phyloP scores from a whole-genome alignment of 1,140 invertebrate genomes.

The Lepidurus arcticus region DNA sequence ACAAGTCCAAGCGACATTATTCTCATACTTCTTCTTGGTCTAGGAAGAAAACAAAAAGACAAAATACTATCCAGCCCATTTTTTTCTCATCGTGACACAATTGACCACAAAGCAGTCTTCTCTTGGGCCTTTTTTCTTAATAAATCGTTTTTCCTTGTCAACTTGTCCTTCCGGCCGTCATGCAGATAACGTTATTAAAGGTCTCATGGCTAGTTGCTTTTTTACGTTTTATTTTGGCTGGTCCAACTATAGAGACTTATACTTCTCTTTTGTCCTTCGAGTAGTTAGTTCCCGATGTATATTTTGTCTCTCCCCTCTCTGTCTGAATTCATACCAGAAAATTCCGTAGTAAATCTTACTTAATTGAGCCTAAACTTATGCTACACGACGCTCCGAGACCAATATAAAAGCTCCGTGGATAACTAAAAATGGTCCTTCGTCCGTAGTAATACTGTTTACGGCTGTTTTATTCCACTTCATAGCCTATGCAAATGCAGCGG shows the following conservation, averaged over 20 bases:
- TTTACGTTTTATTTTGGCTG: background rate
- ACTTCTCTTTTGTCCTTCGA: background rate
- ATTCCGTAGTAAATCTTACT: background rate
- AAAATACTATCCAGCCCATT: background rate
- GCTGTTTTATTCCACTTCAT: constrained; percentile 11
- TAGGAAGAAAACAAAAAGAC: background rate
- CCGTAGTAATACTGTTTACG: background rate
- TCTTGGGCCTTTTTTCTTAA: constrained; percentile 6
- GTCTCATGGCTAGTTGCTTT: constrained; percentile 18
- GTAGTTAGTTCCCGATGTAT: background rate
- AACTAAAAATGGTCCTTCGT: background rate
- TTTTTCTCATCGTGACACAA: constrained; percentile 17
- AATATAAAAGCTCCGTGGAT: background rate
- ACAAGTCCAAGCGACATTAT: constrained; percentile 15
- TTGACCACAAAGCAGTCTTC: constrained; percentile 21
- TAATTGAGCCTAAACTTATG: background rate
- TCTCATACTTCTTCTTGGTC: constrained; percentile 3
- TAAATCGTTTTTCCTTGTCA: constrained; percentile 22
- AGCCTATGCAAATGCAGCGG: constrained; percentile 3
- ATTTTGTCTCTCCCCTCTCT: background rate
- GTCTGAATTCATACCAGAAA: background rate
- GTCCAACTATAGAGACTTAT: background rate
- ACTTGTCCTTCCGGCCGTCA: constrained; percentile 20
- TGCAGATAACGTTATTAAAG: constrained; percentile 22
- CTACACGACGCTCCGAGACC: background rate